A percentile compares a stretch with the other conserved stretches of the same genome.
These are phyloP conservation scores for Hippocampus mohnikei DNA, from an alignment of 2,113 vertebrate species.

Conservation along the genomic window DNA sequence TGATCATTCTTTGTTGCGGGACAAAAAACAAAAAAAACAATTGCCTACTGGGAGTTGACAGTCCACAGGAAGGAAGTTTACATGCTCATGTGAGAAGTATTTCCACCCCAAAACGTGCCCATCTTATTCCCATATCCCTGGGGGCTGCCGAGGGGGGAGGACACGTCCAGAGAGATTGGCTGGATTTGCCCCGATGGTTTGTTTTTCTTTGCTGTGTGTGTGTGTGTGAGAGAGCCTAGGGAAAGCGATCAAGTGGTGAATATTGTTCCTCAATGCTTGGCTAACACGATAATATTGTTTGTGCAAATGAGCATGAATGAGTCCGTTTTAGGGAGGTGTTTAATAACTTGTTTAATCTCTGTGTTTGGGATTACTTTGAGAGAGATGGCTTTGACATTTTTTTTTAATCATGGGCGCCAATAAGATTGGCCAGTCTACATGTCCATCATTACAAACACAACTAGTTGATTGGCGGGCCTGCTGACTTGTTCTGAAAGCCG, in stretches of 20 bases:
- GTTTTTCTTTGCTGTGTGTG: constrained; percentile 12
- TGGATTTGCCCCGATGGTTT: constrained; percentile 38
- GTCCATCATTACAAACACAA: background rate
- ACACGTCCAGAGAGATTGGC: constrained; percentile 58
- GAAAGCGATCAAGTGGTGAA: constrained; percentile 12
- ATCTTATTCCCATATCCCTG: constrained; percentile 23
- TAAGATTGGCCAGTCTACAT: too few relatives aligned
- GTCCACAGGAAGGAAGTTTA: constrained; percentile 42
- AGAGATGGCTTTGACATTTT: background rate
- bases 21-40: constrained; percentile 12
- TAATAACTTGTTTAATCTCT: background rate
- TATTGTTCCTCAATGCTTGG: constrained; percentile 14
- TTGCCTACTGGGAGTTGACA: constrained; percentile 39
- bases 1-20: constrained; percentile 38
- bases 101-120: constrained; percentile 39
- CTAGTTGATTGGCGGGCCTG: background rate
- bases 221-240: background rate
- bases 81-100: constrained; percentile 40
- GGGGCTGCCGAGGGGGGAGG: constrained; percentile 19
- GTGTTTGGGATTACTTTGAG: background rate
- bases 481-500: background rate
- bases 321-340: background rate
- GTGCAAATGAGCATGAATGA: constrained; percentile 7
- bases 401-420: too few relatives aligned
- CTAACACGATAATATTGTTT: constrained; percentile 13